These are phyloP conservation scores for Schlechtendalia chinensis DNA, from an alignment of 1,140 invertebrate species.

Conservation along the genomic window DNA sequence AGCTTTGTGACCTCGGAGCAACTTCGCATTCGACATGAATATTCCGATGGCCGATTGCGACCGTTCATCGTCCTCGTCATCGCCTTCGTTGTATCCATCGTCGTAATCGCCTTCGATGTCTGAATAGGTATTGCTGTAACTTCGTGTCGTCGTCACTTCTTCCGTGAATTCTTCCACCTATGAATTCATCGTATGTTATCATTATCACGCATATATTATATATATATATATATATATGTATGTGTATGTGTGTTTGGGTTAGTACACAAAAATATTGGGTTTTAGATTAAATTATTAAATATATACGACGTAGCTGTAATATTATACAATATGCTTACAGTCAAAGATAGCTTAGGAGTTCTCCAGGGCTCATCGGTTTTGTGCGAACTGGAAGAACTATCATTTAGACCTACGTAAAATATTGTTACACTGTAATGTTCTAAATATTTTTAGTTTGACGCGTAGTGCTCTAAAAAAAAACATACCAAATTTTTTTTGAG, in stretches of 20 bases:
- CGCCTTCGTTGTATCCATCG: constrained; percentile 50
- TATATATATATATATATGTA: not conserved
- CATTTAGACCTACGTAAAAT: not conserved
- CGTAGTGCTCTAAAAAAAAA: not conserved
- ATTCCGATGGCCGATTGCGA: constrained; percentile 52
- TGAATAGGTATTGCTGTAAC: constrained; percentile 52
- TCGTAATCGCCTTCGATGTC: constrained; percentile 56
- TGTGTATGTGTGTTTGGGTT: too few relatives aligned
- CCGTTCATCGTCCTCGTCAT: constrained; percentile 54
- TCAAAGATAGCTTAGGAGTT: not conserved
- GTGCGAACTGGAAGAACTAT: not conserved
- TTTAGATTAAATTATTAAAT: not conserved
- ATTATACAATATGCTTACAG: not conserved
- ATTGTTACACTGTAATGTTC: not conserved
- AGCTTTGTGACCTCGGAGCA: constrained; percentile 57
- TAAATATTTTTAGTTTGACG: not conserved
- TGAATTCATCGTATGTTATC: too few relatives aligned
- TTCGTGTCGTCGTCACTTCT: constrained; percentile 55
- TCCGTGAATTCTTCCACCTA: constrained; percentile 58
- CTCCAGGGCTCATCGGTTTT: not conserved
- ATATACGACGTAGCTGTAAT: not conserved
- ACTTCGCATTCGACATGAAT: constrained; percentile 54
- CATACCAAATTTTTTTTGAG: not conserved
- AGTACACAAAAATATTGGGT: not conserved
- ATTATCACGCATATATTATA: not conserved